Base-by-base conservation (phyloP, 2,797 vertebrate species). In the Lutjanus campechanus region DNA sequence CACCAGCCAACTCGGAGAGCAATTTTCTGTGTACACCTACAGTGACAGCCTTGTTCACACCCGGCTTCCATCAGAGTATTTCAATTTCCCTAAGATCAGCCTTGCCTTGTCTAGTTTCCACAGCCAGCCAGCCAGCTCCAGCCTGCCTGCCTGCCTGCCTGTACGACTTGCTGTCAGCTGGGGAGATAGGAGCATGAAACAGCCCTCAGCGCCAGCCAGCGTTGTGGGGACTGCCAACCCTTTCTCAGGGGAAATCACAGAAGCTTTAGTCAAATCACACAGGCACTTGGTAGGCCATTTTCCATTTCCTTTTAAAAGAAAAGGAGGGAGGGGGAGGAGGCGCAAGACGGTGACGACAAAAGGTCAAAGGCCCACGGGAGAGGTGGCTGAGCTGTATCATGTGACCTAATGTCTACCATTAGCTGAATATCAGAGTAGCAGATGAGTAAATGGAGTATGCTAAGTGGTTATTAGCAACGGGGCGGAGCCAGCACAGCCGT, bases 231-330 rank as follows among this genome's bases (percentile, higher is more conserved):
- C 88, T 90, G 91, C 90, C 92, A 93, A 82, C 25, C 73, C 72
- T 82, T 90, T 81, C 93, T 93, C 94, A 25, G 66, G 93, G 91
- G 92, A 94, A 95, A 94, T 95, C 92, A 94, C 89, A 91, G 77
- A 84, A 87, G 91, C 90, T 93, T 94, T 93, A 93, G 93, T 92
- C 92, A 94, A 93, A 94, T 92, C 89, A 89, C 88, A 93, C 68
- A 79, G 84, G 85, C 88, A 75, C 88, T 88, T 81, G 85, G 84
- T 84, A 71, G 80, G 86, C 85, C 82, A 81, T 86, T 92, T 89
- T 64, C 88, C 62, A 85, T 89, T 93, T 89, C 84, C 87, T 86
- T 90, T 88, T 79, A 62, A 89, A 60, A 19, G 29, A 47, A 60
- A 51, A 63, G 20, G 11, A 19, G 60, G 22, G 46, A 22, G 58